phyloP scores from a whole-genome alignment of 2,888 invertebrate genomes.

The Amblyjoppa proteus region DNA sequence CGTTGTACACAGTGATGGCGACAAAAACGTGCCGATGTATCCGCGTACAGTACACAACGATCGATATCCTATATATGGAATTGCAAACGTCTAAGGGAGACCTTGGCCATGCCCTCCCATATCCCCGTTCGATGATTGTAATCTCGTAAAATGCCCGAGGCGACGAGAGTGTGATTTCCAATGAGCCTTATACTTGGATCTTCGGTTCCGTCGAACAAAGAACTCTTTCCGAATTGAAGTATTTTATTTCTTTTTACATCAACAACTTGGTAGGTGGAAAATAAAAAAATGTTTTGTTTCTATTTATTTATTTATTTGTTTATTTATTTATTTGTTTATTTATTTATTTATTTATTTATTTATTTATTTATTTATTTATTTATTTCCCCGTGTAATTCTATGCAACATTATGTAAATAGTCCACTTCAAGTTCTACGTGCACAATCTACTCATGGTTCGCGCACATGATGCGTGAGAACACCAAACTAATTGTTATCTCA shows the following conservation, averaged over 20 bases:
- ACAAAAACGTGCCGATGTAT: conserved; percentile 30
- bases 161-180: conserved; percentile 32
- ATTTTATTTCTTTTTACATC: neutral
- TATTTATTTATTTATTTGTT: too few relatives aligned
- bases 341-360: too few relatives aligned
- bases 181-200: conserved; percentile 3
- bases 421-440: too few relatives aligned
- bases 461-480: too few relatives aligned
- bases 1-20: conserved; percentile 4
- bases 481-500: too few relatives aligned
- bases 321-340: too few relatives aligned
- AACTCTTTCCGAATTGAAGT: neutral
- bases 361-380: neutral
- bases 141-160: conserved; percentile 29
- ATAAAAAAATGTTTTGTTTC: neutral
- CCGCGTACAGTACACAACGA: conserved; percentile 19
- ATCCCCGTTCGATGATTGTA: conserved; percentile 14
- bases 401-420: too few relatives aligned
- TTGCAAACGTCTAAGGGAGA: conserved; percentile 55
- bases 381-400: neutral
- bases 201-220: neutral
- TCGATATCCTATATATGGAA: conserved; percentile 49
- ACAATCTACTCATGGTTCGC: too few relatives aligned
- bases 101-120: conserved; percentile 67
- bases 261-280: neutral